phyloP scores from a whole-genome alignment of 1,140 invertebrate genomes.

The Sinonovacula constricta region DNA sequence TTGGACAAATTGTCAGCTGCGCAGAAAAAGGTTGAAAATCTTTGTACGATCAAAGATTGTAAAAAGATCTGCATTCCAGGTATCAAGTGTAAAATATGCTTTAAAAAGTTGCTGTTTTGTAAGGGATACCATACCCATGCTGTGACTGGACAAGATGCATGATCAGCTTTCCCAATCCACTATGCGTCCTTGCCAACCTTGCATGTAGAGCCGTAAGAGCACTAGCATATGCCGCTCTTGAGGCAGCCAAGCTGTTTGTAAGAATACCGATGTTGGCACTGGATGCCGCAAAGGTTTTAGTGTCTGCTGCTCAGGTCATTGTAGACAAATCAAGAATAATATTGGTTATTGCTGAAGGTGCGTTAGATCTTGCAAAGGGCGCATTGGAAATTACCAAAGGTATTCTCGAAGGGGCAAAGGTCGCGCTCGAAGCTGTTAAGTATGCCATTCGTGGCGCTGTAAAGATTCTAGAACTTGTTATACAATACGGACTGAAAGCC shows the following conservation, averaged over 20 bases:
- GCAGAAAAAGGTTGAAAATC: slow-evolving; percentile 46
- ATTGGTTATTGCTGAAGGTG: slow-evolving; percentile 16
- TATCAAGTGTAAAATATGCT: slow-evolving; percentile 26
- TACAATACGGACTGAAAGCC: slow-evolving; percentile 12
- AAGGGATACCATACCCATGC: slow-evolving; percentile 24
- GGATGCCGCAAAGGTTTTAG: slow-evolving; percentile 27
- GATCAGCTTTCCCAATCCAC: slow-evolving; percentile 32
- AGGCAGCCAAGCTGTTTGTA: slow-evolving; percentile 40
- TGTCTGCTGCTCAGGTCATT: slow-evolving; percentile 32
- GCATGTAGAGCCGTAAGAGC: slow-evolving; percentile 24
- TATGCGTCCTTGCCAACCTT: slow-evolving; percentile 29
- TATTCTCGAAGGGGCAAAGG: slow-evolving; percentile 13
- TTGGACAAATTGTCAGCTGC: slow-evolving; percentile 16
- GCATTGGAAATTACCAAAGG: slow-evolving; percentile 33
- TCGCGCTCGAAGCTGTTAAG: slow-evolving; percentile 44
- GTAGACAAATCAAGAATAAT: slow-evolving; percentile 43
- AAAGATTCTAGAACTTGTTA: slow-evolving; percentile 25
- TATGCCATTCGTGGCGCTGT: slow-evolving; percentile 10
- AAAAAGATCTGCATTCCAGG: slow-evolving; percentile 35
- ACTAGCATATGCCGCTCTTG: slow-evolving; percentile 25
- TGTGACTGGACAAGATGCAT: slow-evolving; percentile 33
- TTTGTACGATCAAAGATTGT: slow-evolving; percentile 44
- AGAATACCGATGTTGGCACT: slow-evolving; percentile 17
- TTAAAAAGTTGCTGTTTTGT: neutral
- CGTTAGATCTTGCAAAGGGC: slow-evolving; percentile 10